Conservation (phyloP, 2,888 invertebrate species). For the Pyrgus malvae region DNA sequence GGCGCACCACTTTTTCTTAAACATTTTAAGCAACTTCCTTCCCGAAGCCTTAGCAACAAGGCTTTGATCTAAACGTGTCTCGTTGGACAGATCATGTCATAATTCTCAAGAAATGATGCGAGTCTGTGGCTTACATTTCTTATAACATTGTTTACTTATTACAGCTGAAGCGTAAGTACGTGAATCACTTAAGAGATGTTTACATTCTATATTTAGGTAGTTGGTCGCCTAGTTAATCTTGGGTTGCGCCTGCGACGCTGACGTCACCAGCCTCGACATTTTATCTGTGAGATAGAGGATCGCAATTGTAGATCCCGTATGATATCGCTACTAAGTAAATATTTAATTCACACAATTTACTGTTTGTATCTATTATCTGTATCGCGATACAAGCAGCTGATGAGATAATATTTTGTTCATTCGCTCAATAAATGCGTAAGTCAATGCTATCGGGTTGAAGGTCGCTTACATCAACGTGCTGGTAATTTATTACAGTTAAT, state of each 20-base stretch:
- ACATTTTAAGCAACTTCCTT: not conserved
- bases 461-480: not conserved
- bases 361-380: conserved; percentile 7
- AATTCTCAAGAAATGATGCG: not conserved
- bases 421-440: not conserved
- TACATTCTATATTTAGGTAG: conserved; percentile 67
- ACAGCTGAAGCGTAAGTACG: conserved; percentile 34
- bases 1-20: not conserved
- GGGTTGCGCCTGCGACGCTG: conserved; percentile 58
- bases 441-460: conserved; percentile 9
- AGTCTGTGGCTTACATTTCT: conserved; percentile 11
- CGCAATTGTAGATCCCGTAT: conserved; percentile 47
- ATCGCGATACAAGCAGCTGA: conserved; percentile 13
- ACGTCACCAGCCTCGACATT: conserved; percentile 57
- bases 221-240: conserved; percentile 49
- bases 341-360: conserved; percentile 27
- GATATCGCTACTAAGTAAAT: conserved; percentile 35
- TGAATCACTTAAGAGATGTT: conserved; percentile 67
- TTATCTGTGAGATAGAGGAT: conserved; percentile 51
- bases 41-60: not conserved
- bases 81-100: not conserved
- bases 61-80: not conserved
- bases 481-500: conserved; percentile 5
- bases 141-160: conserved; percentile 32
- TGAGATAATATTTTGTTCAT: conserved; percentile 6